Base-by-base conservation (phyloP, 2,888 invertebrate species). In the Neelides folsomi region DNA sequence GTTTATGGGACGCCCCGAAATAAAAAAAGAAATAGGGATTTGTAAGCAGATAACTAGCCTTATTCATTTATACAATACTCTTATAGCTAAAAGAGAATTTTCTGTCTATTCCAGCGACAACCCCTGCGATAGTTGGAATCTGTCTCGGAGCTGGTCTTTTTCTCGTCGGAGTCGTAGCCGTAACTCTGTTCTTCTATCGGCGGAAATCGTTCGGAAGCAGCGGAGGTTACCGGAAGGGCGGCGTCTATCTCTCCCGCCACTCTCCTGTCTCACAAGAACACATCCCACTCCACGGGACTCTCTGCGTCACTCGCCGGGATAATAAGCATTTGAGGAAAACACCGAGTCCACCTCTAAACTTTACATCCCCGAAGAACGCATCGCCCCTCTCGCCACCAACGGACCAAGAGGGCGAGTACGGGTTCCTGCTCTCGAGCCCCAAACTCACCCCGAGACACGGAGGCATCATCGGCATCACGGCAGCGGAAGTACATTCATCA, bases 111-210 rank as follows among this genome's bases (percentile, higher is more conserved):
- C 2, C 70, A 77, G 77, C 76, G 59, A 72, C 75, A 65, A 73
- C 75, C 53, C 72, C 74, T 47, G 75, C 78, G 34, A 72, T 81
- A 57, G 73, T 80, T 37, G 80, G 76, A 44, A 73, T 82, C 66
- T 78, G 79, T 66, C 70, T 81, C 58, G 80, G 78, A 35, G 76
- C 76, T 47, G 73, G 77, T 35, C 71, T 79, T 49, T 75, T 81
- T 62, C 71, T 77, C 35, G 67, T 79, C 36, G 74, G 77, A 55
- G 73, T 79, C 60, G 75, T 77, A 35, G 79, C 77, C 8, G 76
- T 79, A 61, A 77, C 78, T 20, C 80, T 79, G 70, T 78, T 79
- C 71, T 80, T 81, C 67, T 79, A 79, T 68, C 74, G 79, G 51
- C 75, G 79, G 12, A 74, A 79, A 44, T 70, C 75, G 49, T 71